phyloP scores from a whole-genome alignment of 2,888 invertebrate genomes.

The Troides aeacus region DNA sequence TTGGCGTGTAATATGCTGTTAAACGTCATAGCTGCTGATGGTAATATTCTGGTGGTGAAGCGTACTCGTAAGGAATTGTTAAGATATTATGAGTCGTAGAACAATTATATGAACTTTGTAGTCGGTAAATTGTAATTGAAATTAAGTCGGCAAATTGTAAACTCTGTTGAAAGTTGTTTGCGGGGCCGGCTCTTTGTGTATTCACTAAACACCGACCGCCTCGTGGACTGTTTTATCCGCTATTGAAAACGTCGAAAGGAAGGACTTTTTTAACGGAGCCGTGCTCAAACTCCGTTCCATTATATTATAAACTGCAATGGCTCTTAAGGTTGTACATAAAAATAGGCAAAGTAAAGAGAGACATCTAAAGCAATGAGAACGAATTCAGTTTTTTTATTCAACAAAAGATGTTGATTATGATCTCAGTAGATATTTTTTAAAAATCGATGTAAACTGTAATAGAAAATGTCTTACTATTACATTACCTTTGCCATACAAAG shows the following conservation, averaged over 20 bases:
- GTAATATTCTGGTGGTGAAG: background rate
- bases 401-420: too few relatives aligned
- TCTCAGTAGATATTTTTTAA: too few relatives aligned
- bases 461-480: too few relatives aligned
- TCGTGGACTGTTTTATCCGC: conserved; percentile 12
- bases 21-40: too few relatives aligned
- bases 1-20: too few relatives aligned
- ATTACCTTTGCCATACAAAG: too few relatives aligned
- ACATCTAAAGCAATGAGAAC: too few relatives aligned
- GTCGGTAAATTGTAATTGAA: conserved; percentile 5
- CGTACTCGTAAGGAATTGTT: background rate
- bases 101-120: background rate
- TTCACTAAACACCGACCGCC: conserved; percentile 10
- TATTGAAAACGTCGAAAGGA: conserved; percentile 6
- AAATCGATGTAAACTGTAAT: too few relatives aligned
- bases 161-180: conserved; percentile 13
- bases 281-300: conserved; percentile 10
- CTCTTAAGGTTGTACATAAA: background rate
- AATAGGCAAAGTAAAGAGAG: background rate
- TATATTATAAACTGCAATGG: conserved; percentile 8
- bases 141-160: conserved; percentile 10
- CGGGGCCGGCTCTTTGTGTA: conserved; percentile 15
- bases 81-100: background rate
- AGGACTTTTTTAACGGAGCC: conserved; percentile 10
- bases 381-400: too few relatives aligned